Base-by-base conservation (phyloP, 2,888 invertebrate species). In the Coenonympha arcania region DNA sequence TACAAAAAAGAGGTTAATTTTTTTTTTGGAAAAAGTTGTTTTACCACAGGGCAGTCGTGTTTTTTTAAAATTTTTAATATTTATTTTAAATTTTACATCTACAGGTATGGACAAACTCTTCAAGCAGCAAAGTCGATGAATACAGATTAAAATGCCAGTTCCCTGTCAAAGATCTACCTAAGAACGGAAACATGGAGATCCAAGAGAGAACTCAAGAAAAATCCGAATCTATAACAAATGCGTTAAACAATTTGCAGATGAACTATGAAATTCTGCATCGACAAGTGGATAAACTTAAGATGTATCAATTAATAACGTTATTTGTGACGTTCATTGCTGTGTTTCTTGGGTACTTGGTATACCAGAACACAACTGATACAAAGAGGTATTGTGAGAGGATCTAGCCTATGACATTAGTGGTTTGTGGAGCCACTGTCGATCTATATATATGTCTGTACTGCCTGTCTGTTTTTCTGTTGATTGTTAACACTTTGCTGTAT, bases 81-180 rank as follows among this genome's bases (percentile, higher is more conserved):
- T n/a, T n/a, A n/a, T n/a, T n/a, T n/a, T n/a, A n/a, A n/a, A n/a
- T n/a, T n/a, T n/a, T n/a, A n/a, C n/a, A n/a, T n/a, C n/a, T n/a
- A n/a, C n/a, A n/a, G n/a, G n/a, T 95, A 48, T 94, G 95, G 94
- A 93, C 93, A 56, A 82, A 85, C 6, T 88, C 87, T 0, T 85
- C 88, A 0, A 82, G 86, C 5, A 88, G 87, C 63, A 88, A 88
- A 61, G 87, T 93, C 0, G 91, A 93, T 50, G 92, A 93, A 62
- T 92, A 93, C 71, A 89, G 92, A 47, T 72, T 94, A 1, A 89
- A 90, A 61, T 95, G 95, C 63, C 84, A 89, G 4, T 89, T 90
- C 62, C 84, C 86, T 0, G 77, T 83, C 58, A 87, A 79, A 43
- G 80, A 80, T 18, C 42, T 76, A 33, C 60, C 73, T 0, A 82